A percentile compares a stretch with the other conserved stretches of the same genome.
Evolutionary conservation across 2,797 vertebrate species (phyloP).

Genomic region (Iguana delicatissima): DNA sequence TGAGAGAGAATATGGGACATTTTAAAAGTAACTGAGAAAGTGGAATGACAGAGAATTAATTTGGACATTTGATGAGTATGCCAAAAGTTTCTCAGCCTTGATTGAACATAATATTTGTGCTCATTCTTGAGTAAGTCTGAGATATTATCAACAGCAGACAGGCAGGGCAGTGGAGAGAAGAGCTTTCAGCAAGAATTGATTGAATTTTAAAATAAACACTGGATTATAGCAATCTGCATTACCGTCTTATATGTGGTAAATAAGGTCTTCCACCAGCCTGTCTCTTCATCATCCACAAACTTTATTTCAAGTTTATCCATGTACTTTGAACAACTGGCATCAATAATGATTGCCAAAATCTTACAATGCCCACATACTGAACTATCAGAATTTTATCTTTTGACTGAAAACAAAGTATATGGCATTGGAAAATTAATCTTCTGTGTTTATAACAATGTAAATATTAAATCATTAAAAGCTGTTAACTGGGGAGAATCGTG

Average conservation of each 20-base stretch:
- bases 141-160: neutral
- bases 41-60: too few relatives aligned
- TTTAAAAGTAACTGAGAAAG: too few relatives aligned
- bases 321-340: neutral
- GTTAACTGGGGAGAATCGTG: too few relatives aligned
- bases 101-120: neutral
- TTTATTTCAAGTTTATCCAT: neutral
- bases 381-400: too few relatives aligned
- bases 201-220: neutral
- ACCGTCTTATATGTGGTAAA: neutral
- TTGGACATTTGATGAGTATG: too few relatives aligned
- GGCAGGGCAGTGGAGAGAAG: neutral
- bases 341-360: neutral
- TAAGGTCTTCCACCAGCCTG: neutral
- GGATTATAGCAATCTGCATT: neutral
- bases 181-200: neutral
- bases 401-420: neutral
- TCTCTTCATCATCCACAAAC: neutral
- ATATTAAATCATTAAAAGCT: neutral
- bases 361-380: neutral
- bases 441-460: neutral
- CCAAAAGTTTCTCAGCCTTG: too few relatives aligned
- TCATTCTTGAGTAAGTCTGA: slow-evolving; percentile 8
- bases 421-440: too few relatives aligned
- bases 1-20: too few relatives aligned